phyloP scores from a whole-genome alignment of 2,888 invertebrate species.

The Malthinus flaveolus region DNA sequence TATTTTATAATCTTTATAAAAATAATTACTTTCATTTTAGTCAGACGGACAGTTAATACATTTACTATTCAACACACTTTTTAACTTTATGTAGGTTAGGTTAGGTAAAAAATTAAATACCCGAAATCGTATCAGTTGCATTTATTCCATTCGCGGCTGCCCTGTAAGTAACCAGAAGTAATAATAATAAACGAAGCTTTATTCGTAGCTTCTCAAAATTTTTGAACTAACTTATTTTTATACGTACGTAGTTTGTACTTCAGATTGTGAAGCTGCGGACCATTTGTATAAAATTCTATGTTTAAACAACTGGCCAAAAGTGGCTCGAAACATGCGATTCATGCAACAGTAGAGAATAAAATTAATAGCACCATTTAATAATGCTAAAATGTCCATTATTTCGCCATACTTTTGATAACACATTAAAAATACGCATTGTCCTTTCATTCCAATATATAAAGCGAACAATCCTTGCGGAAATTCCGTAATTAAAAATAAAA shows the following conservation, averaged over 20 bases:
- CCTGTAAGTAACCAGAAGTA: conserved; percentile 30
- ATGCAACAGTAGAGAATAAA: conserved; percentile 93
- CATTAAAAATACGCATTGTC: conserved; percentile 72
- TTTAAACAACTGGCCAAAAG: conserved; percentile 70
- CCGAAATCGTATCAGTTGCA: conserved; percentile 30
- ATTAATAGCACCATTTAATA: conserved; percentile 90
- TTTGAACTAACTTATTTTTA: conserved; percentile 43
- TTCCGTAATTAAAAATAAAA: conserved; percentile 86
- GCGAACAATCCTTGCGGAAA: conserved; percentile 71
- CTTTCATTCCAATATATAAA: conserved; percentile 65
- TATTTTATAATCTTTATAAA: no score
- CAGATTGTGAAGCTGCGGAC: conserved; percentile 63
- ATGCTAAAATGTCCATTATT: conserved; percentile 85
- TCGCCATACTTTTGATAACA: conserved; percentile 85
- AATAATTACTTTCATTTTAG: no score
- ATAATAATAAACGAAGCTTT: conserved; percentile 8
- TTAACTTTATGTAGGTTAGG: no score
- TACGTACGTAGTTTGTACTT: conserved; percentile 68
- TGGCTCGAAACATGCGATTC: conserved; percentile 89
- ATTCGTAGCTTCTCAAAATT: not conserved
- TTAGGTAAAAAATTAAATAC: not conserved
- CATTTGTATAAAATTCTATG: conserved; percentile 66
- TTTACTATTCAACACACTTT: no score
- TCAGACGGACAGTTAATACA: no score
- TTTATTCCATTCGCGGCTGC: conserved; percentile 29